A percentile compares a stretch with the other conserved stretches of the same genome.
Conservation (phyloP, 2,888 invertebrate species). For the Crepidodera aurea region DNA sequence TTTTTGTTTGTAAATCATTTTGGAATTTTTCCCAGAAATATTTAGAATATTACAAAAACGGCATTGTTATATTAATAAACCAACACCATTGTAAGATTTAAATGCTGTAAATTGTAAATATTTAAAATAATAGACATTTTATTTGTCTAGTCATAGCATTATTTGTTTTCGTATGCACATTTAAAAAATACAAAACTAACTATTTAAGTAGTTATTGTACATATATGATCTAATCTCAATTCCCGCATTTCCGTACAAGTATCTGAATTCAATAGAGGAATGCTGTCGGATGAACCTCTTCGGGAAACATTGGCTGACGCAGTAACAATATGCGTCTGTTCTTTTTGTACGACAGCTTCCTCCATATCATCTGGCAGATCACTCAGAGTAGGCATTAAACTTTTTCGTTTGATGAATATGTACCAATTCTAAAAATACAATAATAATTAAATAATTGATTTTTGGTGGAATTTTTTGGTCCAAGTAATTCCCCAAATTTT, state of each 20-base stretch:
- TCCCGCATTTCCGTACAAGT: constrained; percentile 61
- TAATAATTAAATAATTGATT: background rate
- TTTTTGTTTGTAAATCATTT: too few relatives aligned
- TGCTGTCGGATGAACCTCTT: constrained; percentile 57
- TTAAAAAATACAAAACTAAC: too few relatives aligned
- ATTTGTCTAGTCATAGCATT: too few relatives aligned
- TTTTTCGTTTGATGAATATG: constrained; percentile 57
- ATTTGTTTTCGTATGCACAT: too few relatives aligned
- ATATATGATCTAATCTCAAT: constrained; percentile 61
- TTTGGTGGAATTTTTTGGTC: too few relatives aligned
- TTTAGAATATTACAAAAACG: too few relatives aligned
- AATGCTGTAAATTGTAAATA: too few relatives aligned
- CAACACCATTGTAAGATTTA: too few relatives aligned
- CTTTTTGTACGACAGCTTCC: constrained; percentile 41
- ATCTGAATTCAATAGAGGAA: constrained; percentile 57
- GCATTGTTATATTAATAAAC: too few relatives aligned
- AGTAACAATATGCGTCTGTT: constrained; percentile 45
- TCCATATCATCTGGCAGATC: constrained; percentile 43
- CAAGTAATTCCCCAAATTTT: too few relatives aligned
- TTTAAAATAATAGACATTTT: too few relatives aligned
- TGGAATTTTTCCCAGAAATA: too few relatives aligned
- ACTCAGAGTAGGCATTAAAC: constrained; percentile 53
- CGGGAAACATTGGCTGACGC: constrained; percentile 43
- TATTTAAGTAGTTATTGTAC: constrained; percentile 62
- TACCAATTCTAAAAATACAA: constrained; percentile 59